Base-by-base conservation (phyloP, 1,140 invertebrate species). In the Leptopilina boulardi region DNA sequence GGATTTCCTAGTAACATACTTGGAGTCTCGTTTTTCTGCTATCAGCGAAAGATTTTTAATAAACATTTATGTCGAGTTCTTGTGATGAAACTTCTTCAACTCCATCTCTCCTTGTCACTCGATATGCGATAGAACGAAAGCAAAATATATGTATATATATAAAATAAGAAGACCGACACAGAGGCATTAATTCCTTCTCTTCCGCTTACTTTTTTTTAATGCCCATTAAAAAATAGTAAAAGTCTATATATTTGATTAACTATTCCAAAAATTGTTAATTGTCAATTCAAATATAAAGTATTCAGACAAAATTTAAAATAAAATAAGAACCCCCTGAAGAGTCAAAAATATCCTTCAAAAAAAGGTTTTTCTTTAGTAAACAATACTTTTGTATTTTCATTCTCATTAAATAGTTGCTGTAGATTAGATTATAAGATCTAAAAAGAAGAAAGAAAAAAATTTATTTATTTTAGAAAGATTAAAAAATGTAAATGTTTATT, bases 1-100 rank as follows among this genome's bases (percentile, higher is more conserved):
- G 56, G 21, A 30, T 59, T 59, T 59, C 56, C 56, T 11, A 59
- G 56, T 59, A 59, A 59, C 56, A 59, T 26, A 59, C 21, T 59
- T 59, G 56, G 15, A 26, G 56, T 0, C 23, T 15, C 23, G 56
- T 59, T 59, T 59, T 59, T 59, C 56, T 59, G 0, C 11, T 5
- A 59, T 59, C 21, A 59, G 19, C 56, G 11, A 26, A 5, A 59
- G 10, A 47, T 30, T 26, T 56, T 56, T 56, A 23, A 56, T 56
- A 9, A 56, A 56, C 54, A 56, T 59, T 59, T 59, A 11, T 13
- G 21, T 59, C 54, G 21, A 59, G 54, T 26, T 59, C 19, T 59
- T 59, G 54, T 21, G 8, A 59, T 4, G 54, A 9, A 59, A 26
- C 54, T 59, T 59, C 15, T 59, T 59, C 15, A 47, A n/a, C 21